Base-by-base conservation (phyloP, 2,797 vertebrate genomes). In the Mus spretus region DNA sequence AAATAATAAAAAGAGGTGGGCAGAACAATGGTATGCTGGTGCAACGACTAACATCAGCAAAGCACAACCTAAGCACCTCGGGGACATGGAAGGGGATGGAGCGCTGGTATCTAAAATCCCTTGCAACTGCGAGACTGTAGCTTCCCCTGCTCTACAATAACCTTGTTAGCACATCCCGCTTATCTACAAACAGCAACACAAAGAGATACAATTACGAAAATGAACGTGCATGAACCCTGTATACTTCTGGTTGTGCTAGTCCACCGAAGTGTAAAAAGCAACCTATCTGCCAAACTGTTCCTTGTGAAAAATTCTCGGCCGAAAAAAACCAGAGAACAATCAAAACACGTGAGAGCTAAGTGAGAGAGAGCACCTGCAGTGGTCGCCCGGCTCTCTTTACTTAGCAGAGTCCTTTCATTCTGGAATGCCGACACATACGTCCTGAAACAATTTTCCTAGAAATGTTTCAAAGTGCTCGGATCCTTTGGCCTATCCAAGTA, bases 11-110 rank as follows among this genome's bases (percentile, higher is more conserved):
- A 86, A 82, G 55, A 40, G 28, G 95, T 88, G 88, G 88, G 67
- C 28, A 96, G 89, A 97, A 97, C 93, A 98, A 96, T 90, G 85
- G 89, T 93, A 80, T 88, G 74, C 53, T 95, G 65, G 84, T 0
- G 31, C 47, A 47, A 47, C 47, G 47, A 47, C 50, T 50, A 50
- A 10, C 70, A 93, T 50, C 50, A 90, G 50, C 84, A 92, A 97
- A 97, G 65, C 88, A 93, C 94, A 94, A 90, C 53, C 75, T 94
- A 93, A 96, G 93, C 94, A 83, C 80, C 87, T 93, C 91, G 65
- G 82, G 78, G 80, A 96, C 97, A 96, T 91, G 65, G 70, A 94
- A 95, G 79, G 47, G 40, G 57, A 44, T 95, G 50, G 31, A 67
- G 57, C 63, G 63, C n/a, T 63, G 61, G 63, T n/a, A 37, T 3